Evolutionary conservation across 2,113 vertebrate genomes (phyloP), one percentile per base, ranked within the genome.

Genomic region (Mormyrus lacerda): DNA sequence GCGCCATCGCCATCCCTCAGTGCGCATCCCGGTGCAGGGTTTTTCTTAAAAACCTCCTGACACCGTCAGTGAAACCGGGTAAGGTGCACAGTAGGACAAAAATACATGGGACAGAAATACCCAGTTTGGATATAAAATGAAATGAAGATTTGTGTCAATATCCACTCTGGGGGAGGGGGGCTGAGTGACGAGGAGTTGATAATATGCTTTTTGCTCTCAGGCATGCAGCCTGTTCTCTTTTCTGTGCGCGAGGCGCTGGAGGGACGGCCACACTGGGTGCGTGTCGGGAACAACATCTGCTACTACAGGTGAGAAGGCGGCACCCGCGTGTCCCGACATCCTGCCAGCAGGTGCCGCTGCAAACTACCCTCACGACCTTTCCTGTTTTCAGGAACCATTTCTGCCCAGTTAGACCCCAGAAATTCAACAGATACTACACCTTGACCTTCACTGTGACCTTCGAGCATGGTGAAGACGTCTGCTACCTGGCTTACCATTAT

Each of bases 401-500:
- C 91, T 95, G 93, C 91, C 89, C 87, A 50, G 58, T 42, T 53
- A 92, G 87, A 8, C 93, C 92, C 2, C 0, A 50, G 8, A 93
- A 90, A 65, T 91, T 90, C 83, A 94, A 89, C 65, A 87, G 53
- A 10, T 97, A 96, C 91, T 99, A 98, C 87, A 98, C 97, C 0
- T 94, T 99, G 87, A 96, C 97, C 79, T 98, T 99, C 85, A 95
- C 92, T 0, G 50, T 98, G 89, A 96, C 94, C 88, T 99, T 99
- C 89, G 96, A 94, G 47, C 97, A 99, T 35, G 90, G 88, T 0
- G 97, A 97, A 24, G 98, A 99, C 10, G 95, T 97, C 90, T 99
- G 98, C 93, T 99, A 98, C 92, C 89, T 99, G 94, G 97, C 98
- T 35, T 98, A 99, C 91, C 98, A 99, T 92, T 99, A 97, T 58